A percentile compares a stretch with the other conserved stretches of the same genome.
phyloP scores from a whole-genome alignment of 1,140 invertebrate genomes.

The Drosophila funebris region DNA sequence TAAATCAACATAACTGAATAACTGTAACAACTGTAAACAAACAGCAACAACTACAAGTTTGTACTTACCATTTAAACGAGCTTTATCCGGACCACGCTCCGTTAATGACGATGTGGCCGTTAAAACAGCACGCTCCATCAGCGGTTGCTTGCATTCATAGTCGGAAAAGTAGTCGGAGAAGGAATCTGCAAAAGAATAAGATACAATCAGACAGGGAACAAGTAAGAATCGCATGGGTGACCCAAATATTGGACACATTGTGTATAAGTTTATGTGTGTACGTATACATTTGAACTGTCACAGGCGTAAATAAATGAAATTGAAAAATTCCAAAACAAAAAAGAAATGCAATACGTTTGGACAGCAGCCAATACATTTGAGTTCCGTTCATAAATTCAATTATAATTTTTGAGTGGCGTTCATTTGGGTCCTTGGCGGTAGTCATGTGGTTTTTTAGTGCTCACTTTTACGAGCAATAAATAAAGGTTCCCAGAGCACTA shows the following conservation, averaged over 20 bases:
- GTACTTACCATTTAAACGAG: constrained; percentile 91
- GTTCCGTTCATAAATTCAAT: constrained; percentile 39
- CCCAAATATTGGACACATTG: constrained; percentile 3
- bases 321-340: constrained; percentile 25
- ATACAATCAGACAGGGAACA: constrained; percentile 12
- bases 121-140: constrained; percentile 89
- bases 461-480: constrained; percentile 55
- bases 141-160: constrained; percentile 90
- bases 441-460: constrained; percentile 47
- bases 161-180: constrained; percentile 81
- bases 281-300: neutral
- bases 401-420: constrained; percentile 55
- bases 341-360: constrained; percentile 26
- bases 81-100: constrained; percentile 92
- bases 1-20: neutral
- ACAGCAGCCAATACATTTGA: constrained; percentile 55
- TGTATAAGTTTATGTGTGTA: neutral
- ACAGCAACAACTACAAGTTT: neutral
- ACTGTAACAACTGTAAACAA: neutral
- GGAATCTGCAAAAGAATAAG: constrained; percentile 61
- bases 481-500: too few species aligned
- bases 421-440: constrained; percentile 21
- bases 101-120: constrained; percentile 91
- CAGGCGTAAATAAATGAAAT: constrained; percentile 7
- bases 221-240: constrained; percentile 1